Base-by-base conservation (phyloP, 2,797 vertebrate species). In the Oceanodroma leucorhoa region DNA sequence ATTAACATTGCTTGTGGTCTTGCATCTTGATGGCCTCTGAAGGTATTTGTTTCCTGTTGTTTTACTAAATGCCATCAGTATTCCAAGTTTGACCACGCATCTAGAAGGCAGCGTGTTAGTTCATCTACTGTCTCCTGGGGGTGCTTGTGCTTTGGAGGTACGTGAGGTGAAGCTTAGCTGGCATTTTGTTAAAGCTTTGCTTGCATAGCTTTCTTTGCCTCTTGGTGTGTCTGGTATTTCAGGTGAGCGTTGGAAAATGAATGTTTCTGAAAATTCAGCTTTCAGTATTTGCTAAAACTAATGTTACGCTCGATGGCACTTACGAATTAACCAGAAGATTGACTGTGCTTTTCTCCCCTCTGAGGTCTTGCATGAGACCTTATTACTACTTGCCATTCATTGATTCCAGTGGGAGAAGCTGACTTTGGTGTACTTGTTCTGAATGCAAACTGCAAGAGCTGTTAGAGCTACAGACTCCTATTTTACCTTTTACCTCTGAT, bases 191-290 rank as follows among this genome's bases (percentile, higher is more conserved):
- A 53, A 73, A 67, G 36, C 40, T 92, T 66, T 93, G 27, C 65
- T 76, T 83, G 30, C 5, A 2, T 19, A 24, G 32, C 17, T 73
- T 67, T 17, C 60, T 80, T 65, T 75, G 26, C 34, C 48, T 72
- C 36, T 78, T 83, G 23, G 34, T 75, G 41, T 36, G 20, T 40
- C 61, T 65, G 19, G 5, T 62, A 29, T 73, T 78, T 87, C 41
- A 77, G 32, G 19, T 51, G 48, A 54, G 27, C 14, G 24, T n/a
- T 75, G 32, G 60, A 73, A 92, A 92, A 87, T 3, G 13, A 55
- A 38, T 43, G 53, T 66, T 76, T 73, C 75, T 81, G 45, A 85
- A 83, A 80, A 88, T 45, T 94, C n/a, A 53, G 45, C 53, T 88
- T 75, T 71, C 2, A 3, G 6, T 75, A 23, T 78, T 89, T 91